Percentiles rank a stretch among this genome's conserved stretches.
These are phyloP conservation scores for Lutraria lutraria DNA, from an alignment of 2,888 invertebrate genomes.

Conservation along the genomic window DNA sequence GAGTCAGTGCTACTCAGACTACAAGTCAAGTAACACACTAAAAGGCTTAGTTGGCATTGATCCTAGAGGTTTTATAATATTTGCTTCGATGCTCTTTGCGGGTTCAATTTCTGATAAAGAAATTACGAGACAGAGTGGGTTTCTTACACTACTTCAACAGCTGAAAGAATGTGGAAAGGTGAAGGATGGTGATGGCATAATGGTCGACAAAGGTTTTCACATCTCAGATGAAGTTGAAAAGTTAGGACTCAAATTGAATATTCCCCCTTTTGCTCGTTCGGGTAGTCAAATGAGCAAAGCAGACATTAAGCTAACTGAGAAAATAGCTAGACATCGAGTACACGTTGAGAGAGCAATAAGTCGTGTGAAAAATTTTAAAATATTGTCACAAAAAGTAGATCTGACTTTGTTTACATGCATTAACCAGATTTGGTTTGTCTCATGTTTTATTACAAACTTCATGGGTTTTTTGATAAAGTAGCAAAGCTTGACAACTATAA, in stretches of 20 bases:
- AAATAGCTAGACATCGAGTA: too few relatives aligned
- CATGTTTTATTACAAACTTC: too few relatives aligned
- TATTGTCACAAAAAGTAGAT: constrained; percentile 30
- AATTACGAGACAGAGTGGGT: constrained; percentile 20
- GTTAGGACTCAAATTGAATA: constrained; percentile 45
- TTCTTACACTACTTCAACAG: neutral
- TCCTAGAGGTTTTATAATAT: constrained; percentile 51
- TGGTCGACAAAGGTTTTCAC: constrained; percentile 60
- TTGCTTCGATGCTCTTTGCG: constrained; percentile 40
- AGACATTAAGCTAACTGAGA: constrained; percentile 32
- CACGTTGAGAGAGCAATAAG: too few relatives aligned
- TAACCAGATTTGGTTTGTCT: constrained; percentile 41
- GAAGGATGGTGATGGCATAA: constrained; percentile 41
- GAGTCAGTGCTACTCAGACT: constrained; percentile 51
- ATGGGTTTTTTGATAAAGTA: too few relatives aligned
- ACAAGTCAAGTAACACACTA: constrained; percentile 50
- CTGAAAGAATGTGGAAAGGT: constrained; percentile 23
- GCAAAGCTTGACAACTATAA: too few relatives aligned
- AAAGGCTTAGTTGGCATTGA: constrained; percentile 56
- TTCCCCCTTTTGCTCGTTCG: constrained; percentile 46
- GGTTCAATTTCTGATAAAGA: constrained; percentile 45
- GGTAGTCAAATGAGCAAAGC: constrained; percentile 41
- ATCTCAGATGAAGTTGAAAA: constrained; percentile 46
- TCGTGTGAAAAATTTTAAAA: constrained; percentile 42
- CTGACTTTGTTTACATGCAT: constrained; percentile 27